Evolutionary conservation across 2,797 vertebrate genomes (phyloP).

Genomic region (Eptatretus atami): DNA sequence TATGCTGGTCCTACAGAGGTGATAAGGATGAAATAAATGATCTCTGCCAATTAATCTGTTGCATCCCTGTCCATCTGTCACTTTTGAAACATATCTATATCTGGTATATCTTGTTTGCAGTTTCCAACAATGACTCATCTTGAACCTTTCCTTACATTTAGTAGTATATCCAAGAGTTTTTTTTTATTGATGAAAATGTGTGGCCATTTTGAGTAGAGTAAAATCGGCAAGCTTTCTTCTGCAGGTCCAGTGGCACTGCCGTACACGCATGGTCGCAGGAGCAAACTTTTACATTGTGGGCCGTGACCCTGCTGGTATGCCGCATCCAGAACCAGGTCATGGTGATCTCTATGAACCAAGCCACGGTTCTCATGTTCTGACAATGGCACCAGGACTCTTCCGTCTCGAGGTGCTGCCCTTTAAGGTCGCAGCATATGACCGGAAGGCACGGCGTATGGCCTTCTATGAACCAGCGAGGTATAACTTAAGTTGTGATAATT

Average conservation of each 20-base stretch:
- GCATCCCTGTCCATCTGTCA: no score
- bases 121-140: background rate
- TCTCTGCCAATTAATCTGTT: no score
- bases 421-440: constrained; percentile 86
- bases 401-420: constrained; percentile 85
- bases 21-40: constrained; percentile 8
- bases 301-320: constrained; percentile 80
- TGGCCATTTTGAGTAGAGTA: no score
- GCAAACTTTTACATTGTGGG: constrained; percentile 98
- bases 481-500: background rate
- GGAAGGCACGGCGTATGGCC: constrained; percentile 63
- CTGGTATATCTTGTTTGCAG: background rate
- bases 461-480: constrained; percentile 34
- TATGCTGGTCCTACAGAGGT: constrained; percentile 94
- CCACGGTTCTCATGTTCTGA: constrained; percentile 59
- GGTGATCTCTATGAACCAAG: constrained; percentile 79
- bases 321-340: constrained; percentile 45
- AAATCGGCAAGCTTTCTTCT: constrained; percentile 1
- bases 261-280: constrained; percentile 80
- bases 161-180: background rate
- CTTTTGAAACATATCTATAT: no score
- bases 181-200: background rate
- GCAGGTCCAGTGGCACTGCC: constrained; percentile 95
- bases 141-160: constrained; percentile 6
- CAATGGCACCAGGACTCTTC: constrained; percentile 87